Conservation (phyloP, 1,140 invertebrate genomes). For the Oscheius sp. region DNA sequence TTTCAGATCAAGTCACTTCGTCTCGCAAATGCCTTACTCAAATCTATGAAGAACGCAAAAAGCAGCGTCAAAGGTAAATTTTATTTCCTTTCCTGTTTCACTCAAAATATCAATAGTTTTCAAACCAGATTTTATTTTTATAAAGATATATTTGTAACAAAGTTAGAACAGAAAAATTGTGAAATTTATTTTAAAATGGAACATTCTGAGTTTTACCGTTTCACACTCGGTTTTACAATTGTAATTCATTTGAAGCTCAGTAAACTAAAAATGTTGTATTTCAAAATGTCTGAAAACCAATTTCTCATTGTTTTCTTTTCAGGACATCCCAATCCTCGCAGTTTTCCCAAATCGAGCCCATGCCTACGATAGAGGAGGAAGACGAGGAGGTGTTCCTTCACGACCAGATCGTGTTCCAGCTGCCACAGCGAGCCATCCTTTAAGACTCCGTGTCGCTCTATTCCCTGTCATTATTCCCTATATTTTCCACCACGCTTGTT, state of each 20-base stretch:
- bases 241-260: too few relatives aligned
- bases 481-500: too few relatives aligned
- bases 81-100: neutral
- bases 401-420: neutral
- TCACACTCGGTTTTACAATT: too few relatives aligned
- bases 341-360: constrained; percentile 25
- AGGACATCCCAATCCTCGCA: constrained; percentile 26
- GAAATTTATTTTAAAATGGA: too few relatives aligned
- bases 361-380: constrained; percentile 29
- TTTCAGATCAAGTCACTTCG: constrained; percentile 25
- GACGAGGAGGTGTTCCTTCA: constrained; percentile 18
- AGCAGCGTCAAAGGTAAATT: constrained; percentile 22
- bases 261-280: too few relatives aligned
- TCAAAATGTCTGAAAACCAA: neutral
- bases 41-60: constrained; percentile 25
- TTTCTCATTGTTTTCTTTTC: neutral
- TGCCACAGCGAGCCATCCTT: neutral
- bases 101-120: neutral
- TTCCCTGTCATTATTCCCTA: too few relatives aligned
- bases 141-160: too few relatives aligned
- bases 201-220: too few relatives aligned
- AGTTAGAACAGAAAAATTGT: too few relatives aligned
- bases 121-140: too few relatives aligned
- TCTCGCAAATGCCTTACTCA: constrained; percentile 26
- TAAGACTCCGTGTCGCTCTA: too few relatives aligned